Base-by-base conservation (phyloP, 2,797 vertebrate species). In the Centropyge bicolor region DNA sequence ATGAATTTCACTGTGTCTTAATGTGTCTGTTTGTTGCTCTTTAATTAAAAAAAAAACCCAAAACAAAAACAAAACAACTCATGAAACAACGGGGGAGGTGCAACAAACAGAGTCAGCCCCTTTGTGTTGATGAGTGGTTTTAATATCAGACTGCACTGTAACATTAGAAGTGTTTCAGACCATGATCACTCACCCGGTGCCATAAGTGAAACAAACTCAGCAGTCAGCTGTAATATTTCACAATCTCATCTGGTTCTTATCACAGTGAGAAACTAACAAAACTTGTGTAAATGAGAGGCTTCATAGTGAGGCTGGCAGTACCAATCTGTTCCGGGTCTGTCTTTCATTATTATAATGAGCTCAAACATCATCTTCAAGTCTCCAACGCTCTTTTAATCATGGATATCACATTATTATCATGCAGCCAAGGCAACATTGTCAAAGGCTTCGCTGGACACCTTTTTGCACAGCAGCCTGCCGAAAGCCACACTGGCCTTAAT, bases 171-270 rank as follows among this genome's bases (percentile, higher is more conserved):
- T 38, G 49, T 48, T 70, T 76, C 65, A 62, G 72, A 64, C 74
- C 55, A 56, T 2, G 10, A 63, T 68, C 65, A 54, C 45, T 36
- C 51, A 64, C 41, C 19, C 51, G 4, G 5, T 65, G 24, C 65
- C 59, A 52, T 51, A 57, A 79, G 27, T 70, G 36, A 72, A 75
- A 76, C 62, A 57, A 36, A 68, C 41, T 43, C 49, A 72, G 36
- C 46, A 65, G 60, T 72, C 14, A 0, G 20, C 41, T 51, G 41
- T 66, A 55, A 60, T 38, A 65, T 80, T 73, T 80, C 45, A 67
- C 64, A 70, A 67, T 62, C 70, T 74, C 54, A 68, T 80, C 71
- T 76, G 77, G 79, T 41, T 78, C 46, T 59, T 72, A 67, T 90
- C 72, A 84, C 64, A 83, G 59, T 3, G 4, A 61, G 45, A 67